These are phyloP conservation scores for Helobdella robusta DNA, from an alignment of 2,888 invertebrate species.

Conservation along the genomic window DNA sequence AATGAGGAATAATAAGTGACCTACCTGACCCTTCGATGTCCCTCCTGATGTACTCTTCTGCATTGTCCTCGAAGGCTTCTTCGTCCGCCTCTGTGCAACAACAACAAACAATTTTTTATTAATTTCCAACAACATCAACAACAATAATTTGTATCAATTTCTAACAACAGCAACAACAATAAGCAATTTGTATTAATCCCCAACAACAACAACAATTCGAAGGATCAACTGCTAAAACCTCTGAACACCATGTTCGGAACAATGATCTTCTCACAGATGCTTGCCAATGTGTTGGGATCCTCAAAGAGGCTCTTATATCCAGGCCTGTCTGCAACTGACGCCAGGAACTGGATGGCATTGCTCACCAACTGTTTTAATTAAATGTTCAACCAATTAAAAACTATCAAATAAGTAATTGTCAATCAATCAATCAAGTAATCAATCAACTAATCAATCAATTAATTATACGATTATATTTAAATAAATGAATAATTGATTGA, in stretches of 20 bases:
- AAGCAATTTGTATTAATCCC: neutral
- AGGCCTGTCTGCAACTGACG: conserved; percentile 81
- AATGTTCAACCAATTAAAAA: too few species aligned
- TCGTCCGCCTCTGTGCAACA: conserved; percentile 60
- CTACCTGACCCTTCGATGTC: conserved; percentile 84
- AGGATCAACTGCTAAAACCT: too few species aligned
- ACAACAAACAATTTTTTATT: neutral
- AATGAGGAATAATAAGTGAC: too few species aligned
- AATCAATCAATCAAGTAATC: too few species aligned
- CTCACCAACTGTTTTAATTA: conserved; percentile 68
- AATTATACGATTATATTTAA: too few species aligned
- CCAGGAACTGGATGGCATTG: conserved; percentile 86
- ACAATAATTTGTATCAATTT: neutral
- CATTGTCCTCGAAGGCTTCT: conserved; percentile 93
- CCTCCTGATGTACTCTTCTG: conserved; percentile 67
- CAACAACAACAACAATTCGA: neutral
- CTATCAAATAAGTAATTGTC: too few species aligned
- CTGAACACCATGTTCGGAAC: conserved; percentile 95
- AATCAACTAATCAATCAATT: too few species aligned
- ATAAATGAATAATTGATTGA: too few species aligned
- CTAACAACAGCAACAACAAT: neutral
- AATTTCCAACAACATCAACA: neutral
- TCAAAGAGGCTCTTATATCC: conserved; percentile 81
- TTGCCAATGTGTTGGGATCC: conserved; percentile 71
- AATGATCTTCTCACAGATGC: conserved; percentile 93